Conservation (phyloP, 2,888 invertebrate genomes). For the Acleris sparsana region DNA sequence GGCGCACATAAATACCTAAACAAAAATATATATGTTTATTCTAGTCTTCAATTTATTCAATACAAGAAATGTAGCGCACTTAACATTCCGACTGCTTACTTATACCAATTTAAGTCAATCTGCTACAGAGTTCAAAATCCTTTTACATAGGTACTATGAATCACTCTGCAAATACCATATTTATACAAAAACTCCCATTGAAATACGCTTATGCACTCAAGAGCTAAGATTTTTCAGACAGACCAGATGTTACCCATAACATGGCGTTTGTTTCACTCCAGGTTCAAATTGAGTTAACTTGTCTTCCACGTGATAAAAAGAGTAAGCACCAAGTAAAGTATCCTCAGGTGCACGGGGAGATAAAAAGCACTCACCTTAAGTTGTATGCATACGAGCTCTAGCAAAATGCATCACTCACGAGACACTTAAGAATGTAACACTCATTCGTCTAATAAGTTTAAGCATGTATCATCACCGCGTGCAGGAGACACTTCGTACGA, state of each 20-base stretch:
- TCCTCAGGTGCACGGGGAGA: slow-evolving; percentile 19
- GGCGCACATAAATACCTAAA: no score
- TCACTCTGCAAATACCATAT: not conserved
- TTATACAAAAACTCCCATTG: not conserved
- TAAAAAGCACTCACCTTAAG: slow-evolving; percentile 31
- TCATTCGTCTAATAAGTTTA: slow-evolving; percentile 28
- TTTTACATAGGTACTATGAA: not conserved
- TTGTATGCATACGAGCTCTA: slow-evolving; percentile 25
- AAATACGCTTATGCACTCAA: not conserved
- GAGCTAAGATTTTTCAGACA: not conserved
- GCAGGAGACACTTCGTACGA: slow-evolving; percentile 33
- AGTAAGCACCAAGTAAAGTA: slow-evolving; percentile 8
- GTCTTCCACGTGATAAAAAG: not conserved
- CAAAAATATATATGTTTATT: no score
- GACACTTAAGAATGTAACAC: slow-evolving; percentile 15
- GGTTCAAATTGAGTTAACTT: not conserved
- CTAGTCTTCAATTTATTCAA: no score
- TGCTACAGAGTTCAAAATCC: not conserved
- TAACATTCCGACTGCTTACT: not conserved
- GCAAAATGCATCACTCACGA: slow-evolving; percentile 30
- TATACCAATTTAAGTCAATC: not conserved
- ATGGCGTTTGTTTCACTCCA: not conserved
- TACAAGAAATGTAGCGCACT: no score
- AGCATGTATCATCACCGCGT: slow-evolving; percentile 53
- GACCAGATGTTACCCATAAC: not conserved